Percentiles rank a stretch among this genome's conserved stretches.
Evolutionary conservation across 1,140 invertebrate genomes (phyloP).

Genomic region (Drosophila yakuba): DNA sequence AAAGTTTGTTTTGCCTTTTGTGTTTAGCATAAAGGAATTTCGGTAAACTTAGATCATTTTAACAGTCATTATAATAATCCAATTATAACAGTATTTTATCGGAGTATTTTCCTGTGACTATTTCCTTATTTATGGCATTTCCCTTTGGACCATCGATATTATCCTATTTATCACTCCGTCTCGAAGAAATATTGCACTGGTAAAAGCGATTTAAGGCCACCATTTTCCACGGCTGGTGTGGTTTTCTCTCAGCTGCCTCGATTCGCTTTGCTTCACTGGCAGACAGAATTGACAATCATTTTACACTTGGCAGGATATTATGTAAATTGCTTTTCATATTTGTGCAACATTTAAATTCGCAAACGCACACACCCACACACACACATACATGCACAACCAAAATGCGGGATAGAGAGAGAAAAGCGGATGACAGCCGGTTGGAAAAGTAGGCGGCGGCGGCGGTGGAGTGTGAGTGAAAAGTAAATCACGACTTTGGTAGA

Average conservation of each 20-base stretch:
- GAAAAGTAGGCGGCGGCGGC: background rate
- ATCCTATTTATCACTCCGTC: slow-evolving; percentile 4
- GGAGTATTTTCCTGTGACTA: background rate
- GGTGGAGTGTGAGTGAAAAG: slow-evolving; percentile 24
- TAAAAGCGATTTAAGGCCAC: slow-evolving; percentile 27
- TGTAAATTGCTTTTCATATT: slow-evolving; percentile 84
- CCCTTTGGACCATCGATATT: background rate
- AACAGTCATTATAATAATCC: background rate
- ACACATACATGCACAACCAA: background rate
- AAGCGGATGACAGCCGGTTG: slow-evolving; percentile 40
- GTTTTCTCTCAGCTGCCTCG: slow-evolving; percentile 24
- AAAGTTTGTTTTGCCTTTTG: background rate
- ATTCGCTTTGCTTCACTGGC: slow-evolving; percentile 31
- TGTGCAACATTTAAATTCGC: slow-evolving; percentile 82
- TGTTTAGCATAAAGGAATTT: no score
- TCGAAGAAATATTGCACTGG: background rate
- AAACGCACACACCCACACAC: slow-evolving; percentile 38
- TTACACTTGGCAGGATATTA: slow-evolving; percentile 82
- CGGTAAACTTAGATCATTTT: no score
- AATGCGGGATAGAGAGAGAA: background rate
- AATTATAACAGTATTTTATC: background rate
- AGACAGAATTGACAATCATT: slow-evolving; percentile 81
- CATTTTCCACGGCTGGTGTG: slow-evolving; percentile 36
- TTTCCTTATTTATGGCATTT: background rate
- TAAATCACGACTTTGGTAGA: slow-evolving; percentile 62